Evolutionary conservation across 2,113 vertebrate species (phyloP), one percentile per base, ranked within the genome.

Genomic region (Phalacrocorax carbo): DNA sequence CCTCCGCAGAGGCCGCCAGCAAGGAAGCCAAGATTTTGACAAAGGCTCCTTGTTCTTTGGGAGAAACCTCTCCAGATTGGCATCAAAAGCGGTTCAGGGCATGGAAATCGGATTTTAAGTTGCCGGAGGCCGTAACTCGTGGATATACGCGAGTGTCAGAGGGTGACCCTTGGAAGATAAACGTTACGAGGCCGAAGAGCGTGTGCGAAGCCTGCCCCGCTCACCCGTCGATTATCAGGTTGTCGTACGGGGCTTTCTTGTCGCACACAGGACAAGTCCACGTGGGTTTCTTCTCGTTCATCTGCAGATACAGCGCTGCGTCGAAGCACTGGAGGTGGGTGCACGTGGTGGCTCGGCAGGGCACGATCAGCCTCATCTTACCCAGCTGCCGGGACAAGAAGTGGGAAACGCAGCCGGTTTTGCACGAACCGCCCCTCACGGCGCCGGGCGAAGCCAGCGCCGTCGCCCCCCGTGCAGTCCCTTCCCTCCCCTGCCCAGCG

Each of bases 231-330:
- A 98, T 98, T 29, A 98, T 98, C 10, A 98, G 96, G 57, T 65
- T 95, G 34, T 98, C 98, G 2, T 98, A 98, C 0, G 98, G 98
- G 11, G 98, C 98, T 57, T 98, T 98, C 97, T 98, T 98, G 40
- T 98, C 98, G 10, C 98, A 98, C 60, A 98, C 98, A 0, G 98
- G 98, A 34, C 98, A 98, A 0, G 98, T 98, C 98, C 98, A 98
- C 0, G 98, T 98, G 30, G 98, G 97, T 65, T 98, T 98, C 96
- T 98, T 98, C 90, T 98, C 98, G 3, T 98, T 98, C 98, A 98
- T 98, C 52, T 98, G 98, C 1, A 98, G 97, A 23, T 98, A 98
- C 38, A 98, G 98, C 3, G 98, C 98, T 0, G 98, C 98, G 1
- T 98, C 98, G 13, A 98, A 98, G 93, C 98, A 98, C 96, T 98